phyloP scores from a whole-genome alignment of 2,888 invertebrate species.

The Tachystola acroxantha region DNA sequence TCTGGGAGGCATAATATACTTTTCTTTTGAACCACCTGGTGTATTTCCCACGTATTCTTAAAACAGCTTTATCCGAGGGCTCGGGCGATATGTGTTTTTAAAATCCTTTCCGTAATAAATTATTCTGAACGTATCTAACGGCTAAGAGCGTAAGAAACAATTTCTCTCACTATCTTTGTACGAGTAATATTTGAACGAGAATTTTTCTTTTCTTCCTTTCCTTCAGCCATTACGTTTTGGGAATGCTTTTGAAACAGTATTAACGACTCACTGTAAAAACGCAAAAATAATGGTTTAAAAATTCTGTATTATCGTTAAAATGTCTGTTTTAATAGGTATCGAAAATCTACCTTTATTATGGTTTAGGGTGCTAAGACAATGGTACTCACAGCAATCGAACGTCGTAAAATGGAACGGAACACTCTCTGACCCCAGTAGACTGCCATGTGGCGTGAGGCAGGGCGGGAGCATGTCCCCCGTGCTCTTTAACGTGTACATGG shows the following conservation, averaged over 20 bases:
- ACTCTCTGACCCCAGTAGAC: too few species aligned
- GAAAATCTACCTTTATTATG: too few species aligned
- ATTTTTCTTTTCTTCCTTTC: neutral
- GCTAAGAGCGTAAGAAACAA: conserved; percentile 49
- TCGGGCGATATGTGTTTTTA: conserved; percentile 63
- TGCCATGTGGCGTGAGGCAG: too few species aligned
- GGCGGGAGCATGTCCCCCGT: too few species aligned
- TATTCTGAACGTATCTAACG: conserved; percentile 52
- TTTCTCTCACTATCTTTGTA: conserved; percentile 39
- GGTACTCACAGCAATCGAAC: too few species aligned
- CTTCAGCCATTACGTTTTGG: neutral
- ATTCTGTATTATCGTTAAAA: too few species aligned
- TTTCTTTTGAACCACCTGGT: conserved; percentile 50
- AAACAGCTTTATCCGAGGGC: conserved; percentile 59
- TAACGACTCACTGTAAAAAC: neutral
- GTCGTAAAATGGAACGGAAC: too few species aligned
- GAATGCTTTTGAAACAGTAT: neutral
- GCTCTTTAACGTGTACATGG: too few species aligned
- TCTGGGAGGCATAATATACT: conserved; percentile 30
- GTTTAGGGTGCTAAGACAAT: too few species aligned
- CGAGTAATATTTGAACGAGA: neutral
- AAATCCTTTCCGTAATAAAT: conserved; percentile 71
- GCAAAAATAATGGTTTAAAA: too few species aligned
- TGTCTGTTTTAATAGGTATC: too few species aligned
- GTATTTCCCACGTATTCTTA: conserved; percentile 68